Conservation (phyloP, 2,113 vertebrate species). For the Pygoscelis antarcticus region DNA sequence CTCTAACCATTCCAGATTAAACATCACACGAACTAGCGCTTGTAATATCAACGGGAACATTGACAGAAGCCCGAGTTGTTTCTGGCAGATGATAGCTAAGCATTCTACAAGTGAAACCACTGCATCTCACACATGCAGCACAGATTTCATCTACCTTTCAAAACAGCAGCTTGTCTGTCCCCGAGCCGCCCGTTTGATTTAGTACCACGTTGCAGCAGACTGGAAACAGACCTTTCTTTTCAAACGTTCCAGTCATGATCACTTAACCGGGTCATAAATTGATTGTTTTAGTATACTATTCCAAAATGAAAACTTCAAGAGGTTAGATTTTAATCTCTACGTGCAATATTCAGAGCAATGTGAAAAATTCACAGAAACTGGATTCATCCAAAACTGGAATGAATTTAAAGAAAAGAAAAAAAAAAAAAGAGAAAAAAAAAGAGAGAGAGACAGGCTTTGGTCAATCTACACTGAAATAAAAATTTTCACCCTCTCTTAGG, state of each 20-base stretch:
- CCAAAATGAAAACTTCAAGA: background rate
- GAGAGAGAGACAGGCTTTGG: background rate
- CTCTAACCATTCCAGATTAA: background rate
- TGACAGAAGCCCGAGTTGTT: background rate
- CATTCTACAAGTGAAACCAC: background rate
- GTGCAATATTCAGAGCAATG: background rate
- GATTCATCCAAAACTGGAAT: background rate
- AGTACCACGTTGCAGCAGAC: background rate
- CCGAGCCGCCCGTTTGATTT: background rate
- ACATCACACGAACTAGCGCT: background rate
- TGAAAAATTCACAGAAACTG: background rate
- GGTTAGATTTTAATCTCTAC: background rate
- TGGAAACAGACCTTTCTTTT: background rate
- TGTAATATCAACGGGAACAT: background rate
- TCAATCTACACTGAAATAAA: background rate
- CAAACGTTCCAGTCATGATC: background rate
- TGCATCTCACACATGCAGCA: background rate
- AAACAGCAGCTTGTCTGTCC: background rate
- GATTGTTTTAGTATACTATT: background rate
- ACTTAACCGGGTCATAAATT: background rate
- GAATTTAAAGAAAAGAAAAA: background rate
- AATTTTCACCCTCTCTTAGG: background rate
- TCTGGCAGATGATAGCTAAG: background rate
- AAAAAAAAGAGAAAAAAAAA: fast-evolving
- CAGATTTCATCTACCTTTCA: background rate